phyloP scores from a whole-genome alignment of 2,888 invertebrate genomes.

The Drosophila pseudotakahashii region DNA sequence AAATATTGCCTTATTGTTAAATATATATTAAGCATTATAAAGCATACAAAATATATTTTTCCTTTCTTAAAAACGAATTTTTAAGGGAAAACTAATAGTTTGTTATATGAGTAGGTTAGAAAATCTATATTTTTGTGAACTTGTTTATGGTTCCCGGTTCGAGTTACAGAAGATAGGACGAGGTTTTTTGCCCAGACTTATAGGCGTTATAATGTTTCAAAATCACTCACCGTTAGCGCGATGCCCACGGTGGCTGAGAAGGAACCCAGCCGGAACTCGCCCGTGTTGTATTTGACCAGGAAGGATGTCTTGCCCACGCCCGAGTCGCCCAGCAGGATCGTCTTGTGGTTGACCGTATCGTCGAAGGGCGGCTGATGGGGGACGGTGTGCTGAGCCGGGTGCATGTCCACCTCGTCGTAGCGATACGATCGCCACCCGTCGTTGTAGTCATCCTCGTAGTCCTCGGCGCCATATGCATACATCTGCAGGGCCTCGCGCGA shows the following conservation, averaged over 20 bases:
- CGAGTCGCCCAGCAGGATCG: slow-evolving; percentile 96
- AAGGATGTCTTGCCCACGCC: slow-evolving; percentile 97
- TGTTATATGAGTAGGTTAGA: no score
- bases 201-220: neutral
- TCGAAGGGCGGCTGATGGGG: slow-evolving; percentile 78
- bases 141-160: no score
- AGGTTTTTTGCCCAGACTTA: neutral
- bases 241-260: slow-evolving; percentile 98
- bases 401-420: slow-evolving; percentile 83
- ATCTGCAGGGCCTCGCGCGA: slow-evolving; percentile 88
- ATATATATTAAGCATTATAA: no score
- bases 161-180: neutral
- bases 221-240: slow-evolving; percentile 94
- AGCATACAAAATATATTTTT: no score
- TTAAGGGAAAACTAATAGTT: no score
- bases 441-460: slow-evolving; percentile 72
- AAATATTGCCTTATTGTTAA: no score
- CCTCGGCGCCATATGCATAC: slow-evolving; percentile 83
- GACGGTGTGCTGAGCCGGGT: slow-evolving; percentile 51
- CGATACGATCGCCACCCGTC: slow-evolving; percentile 84
- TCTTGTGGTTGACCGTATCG: slow-evolving; percentile 90
- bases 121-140: no score
- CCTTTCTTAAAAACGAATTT: no score
- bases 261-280: slow-evolving; percentile 94
- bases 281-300: slow-evolving; percentile 96